Evolutionary conservation across 2,888 invertebrate species (phyloP), one percentile per base, ranked within the genome.

Genomic region (Apodemia mormo): DNA sequence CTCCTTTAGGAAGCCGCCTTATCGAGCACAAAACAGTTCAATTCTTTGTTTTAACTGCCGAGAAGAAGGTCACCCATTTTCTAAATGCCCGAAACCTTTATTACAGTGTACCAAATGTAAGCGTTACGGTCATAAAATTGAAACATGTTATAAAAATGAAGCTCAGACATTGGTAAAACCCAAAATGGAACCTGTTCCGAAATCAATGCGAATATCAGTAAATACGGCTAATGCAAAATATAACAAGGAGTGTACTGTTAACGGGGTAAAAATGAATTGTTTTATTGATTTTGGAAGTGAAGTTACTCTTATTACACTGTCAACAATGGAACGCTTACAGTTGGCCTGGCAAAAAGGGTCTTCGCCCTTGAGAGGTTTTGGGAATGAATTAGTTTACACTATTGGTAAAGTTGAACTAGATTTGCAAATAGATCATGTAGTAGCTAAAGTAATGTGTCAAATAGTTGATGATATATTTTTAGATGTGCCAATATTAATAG

Each of bases 41-140:
- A 68, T 69, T 40, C 37, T 6, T 6, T 75, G 75, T 67, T 74
- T 64, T 45, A 74, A 75, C 43, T 75, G 73, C 30, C 72, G 71
- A 37, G 73, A 73, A 49, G 71, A 30, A 49, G 73, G 73, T 5
- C 75, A 75, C 58, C 66, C 70, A 56, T 73, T 68, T 67, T 22
- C 66, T 1, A 65, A 70, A 37, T 75, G 75, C 33, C 69, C 74
- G 12, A 73, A 73, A 56, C 72, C 73, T 3, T 75, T 7, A 14
- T 70, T 7, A 73, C 37, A 68, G 37, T 75, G 72, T 40, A 58
- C 54, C 2, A 58, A 64, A 12, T 75, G 72, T 56, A 56, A 69
- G 3, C 37, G 37, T 37, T 37, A 37, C 37, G 37, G 37, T 37
- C 37, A 37, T 3, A 14, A 70, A 56, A 12, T 12, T 72, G 3